These are phyloP conservation scores for Lithophane semibrunnea DNA, from an alignment of 2,888 invertebrate genomes.

Conservation along the genomic window DNA sequence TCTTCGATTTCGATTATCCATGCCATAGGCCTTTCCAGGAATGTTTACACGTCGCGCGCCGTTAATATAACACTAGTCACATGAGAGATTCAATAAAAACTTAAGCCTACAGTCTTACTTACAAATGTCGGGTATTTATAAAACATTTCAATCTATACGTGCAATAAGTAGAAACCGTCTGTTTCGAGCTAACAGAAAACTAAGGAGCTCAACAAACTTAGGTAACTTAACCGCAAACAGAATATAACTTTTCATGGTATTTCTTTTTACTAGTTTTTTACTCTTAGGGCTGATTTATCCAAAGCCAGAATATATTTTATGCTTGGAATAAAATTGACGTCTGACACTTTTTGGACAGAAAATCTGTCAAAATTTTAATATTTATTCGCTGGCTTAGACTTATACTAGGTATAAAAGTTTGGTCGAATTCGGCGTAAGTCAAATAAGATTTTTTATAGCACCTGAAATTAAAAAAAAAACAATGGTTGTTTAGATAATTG, in stretches of 20 bases:
- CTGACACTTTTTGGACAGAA: no score
- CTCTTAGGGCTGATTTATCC: background rate
- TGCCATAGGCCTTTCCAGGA: background rate
- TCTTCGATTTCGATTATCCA: background rate
- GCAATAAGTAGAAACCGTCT: background rate
- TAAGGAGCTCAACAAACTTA: background rate
- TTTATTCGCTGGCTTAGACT: no score
- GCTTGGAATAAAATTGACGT: no score
- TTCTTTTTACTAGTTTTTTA: background rate
- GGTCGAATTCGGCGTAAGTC: no score
- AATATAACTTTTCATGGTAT: background rate
- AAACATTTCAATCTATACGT: background rate
- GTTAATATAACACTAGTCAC: background rate
- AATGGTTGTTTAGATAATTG: background rate
- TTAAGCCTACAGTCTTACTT: background rate
- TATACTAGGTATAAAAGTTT: no score
- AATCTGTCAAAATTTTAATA: no score
- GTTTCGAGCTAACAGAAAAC: background rate
- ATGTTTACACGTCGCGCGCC: background rate
- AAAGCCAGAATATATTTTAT: no score
- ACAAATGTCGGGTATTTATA: conserved; percentile 5
- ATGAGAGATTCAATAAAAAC: background rate
- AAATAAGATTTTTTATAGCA: background rate
- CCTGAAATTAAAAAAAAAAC: background rate
- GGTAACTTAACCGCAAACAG: background rate